Evolutionary conservation across 2,797 vertebrate species (phyloP).

Genomic region (Knipowitschia caucasica): DNA sequence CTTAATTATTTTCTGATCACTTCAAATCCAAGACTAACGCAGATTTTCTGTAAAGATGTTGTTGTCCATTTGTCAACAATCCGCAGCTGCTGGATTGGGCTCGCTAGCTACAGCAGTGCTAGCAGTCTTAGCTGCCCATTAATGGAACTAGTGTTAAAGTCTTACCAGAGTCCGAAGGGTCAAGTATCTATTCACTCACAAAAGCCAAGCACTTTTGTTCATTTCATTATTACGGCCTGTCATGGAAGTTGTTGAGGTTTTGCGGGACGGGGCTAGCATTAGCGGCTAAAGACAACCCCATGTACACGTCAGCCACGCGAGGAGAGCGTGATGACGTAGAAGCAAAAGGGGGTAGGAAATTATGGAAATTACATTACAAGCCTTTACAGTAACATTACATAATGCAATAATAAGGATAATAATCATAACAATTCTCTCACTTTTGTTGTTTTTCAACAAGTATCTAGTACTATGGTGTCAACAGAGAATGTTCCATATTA

Average conservation of each 20-base stretch:
- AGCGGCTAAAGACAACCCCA: constrained; percentile 42
- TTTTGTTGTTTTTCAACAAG: too few relatives aligned
- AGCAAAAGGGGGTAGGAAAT: too few relatives aligned
- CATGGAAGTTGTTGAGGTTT: neutral
- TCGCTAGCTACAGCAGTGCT: neutral
- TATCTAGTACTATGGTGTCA: too few relatives aligned
- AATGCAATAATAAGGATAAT: neutral
- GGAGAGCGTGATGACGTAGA: constrained; percentile 30
- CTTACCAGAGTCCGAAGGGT: constrained; percentile 43
- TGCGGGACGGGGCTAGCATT: constrained; percentile 1
- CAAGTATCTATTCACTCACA: neutral
- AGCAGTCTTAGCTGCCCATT: neutral
- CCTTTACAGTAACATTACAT: neutral
- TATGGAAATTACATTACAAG: neutral
- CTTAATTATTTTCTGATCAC: too few relatives aligned
- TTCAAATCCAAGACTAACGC: accelerated
- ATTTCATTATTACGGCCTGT: constrained; percentile 16
- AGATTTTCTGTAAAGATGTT: neutral
- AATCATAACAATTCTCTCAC: too few relatives aligned
- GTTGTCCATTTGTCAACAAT: neutral
- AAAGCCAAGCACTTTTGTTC: neutral
- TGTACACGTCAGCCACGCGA: constrained; percentile 71
- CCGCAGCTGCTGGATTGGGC: neutral
- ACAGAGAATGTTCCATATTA: too few relatives aligned
- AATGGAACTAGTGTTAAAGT: accelerated